Evolutionary conservation across 35 echinoderm and acorn worm species (phyloP).

Genomic region (Acanthaster planci): DNA sequence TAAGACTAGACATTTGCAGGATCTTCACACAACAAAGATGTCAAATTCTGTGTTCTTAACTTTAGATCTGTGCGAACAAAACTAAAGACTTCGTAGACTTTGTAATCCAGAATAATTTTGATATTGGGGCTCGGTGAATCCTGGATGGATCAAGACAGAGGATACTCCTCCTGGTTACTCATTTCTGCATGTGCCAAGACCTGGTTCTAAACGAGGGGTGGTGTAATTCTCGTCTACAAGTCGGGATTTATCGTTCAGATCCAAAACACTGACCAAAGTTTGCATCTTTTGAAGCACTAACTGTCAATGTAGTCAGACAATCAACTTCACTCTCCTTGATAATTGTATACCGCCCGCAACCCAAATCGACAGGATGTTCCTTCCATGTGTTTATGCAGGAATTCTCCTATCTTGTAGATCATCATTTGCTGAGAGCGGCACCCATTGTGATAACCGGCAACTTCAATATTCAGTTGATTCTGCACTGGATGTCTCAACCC

Average conservation of each 20-base stretch:
- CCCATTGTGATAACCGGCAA: too few species aligned
- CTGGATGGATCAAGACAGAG: constrained; percentile 41
- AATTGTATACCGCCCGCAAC: constrained; percentile 41
- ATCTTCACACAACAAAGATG: not conserved
- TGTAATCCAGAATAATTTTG: constrained; percentile 19
- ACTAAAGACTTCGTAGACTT: too few species aligned
- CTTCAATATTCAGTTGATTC: constrained; percentile 65
- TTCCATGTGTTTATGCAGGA: constrained; percentile 12
- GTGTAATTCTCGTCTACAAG: constrained; percentile 40
- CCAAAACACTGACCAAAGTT: not conserved
- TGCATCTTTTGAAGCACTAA: constrained; percentile 28
- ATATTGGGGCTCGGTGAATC: constrained; percentile 15
- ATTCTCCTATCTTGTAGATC: not conserved
- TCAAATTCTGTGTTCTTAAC: constrained; percentile 20
- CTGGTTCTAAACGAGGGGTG: too few species aligned
- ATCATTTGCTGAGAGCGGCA: not conserved
- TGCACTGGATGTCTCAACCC: too few species aligned
- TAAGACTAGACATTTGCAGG: not conserved
- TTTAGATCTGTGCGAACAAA: not conserved
- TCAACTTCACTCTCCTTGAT: constrained; percentile 18
- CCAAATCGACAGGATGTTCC: constrained; percentile 37
- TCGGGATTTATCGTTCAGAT: constrained; percentile 7
- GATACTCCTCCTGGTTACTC: constrained; percentile 38
- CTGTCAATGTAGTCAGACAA: not conserved
- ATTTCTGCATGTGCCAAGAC: constrained; percentile 36